Conservation (phyloP, 2,888 invertebrate species). For the Drosophila acutilabella region DNA sequence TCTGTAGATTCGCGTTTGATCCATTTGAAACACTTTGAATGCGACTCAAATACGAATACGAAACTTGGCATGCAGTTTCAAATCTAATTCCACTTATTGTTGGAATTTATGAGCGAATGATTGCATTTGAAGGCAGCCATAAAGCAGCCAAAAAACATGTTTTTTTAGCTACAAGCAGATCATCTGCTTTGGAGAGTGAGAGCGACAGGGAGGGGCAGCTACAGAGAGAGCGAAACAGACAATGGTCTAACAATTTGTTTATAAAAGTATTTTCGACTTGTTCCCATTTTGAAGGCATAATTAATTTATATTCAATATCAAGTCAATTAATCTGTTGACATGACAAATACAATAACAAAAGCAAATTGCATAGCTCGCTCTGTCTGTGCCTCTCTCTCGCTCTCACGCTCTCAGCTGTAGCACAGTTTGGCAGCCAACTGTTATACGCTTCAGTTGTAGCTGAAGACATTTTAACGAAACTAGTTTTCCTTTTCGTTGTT, state of each 20-base stretch:
- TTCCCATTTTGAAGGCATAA: slow-evolving; percentile 62
- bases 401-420: slow-evolving; percentile 17
- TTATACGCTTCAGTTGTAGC: slow-evolving; percentile 49
- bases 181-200: background rate
- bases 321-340: slow-evolving; percentile 80
- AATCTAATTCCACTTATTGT: slow-evolving; percentile 2
- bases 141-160: slow-evolving; percentile 15
- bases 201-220: background rate
- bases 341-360: slow-evolving; percentile 72
- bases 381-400: slow-evolving; percentile 3
- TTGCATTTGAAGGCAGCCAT: slow-evolving; percentile 12
- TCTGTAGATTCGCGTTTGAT: slow-evolving; percentile 10
- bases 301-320: slow-evolving; percentile 82
- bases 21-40: slow-evolving; percentile 4
- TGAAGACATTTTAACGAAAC: slow-evolving; percentile 69
- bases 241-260: background rate
- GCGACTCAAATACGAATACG: slow-evolving; percentile 16
- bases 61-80: slow-evolving; percentile 35
- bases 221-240: background rate
- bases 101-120: slow-evolving; percentile 27
- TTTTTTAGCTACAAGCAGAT: background rate
- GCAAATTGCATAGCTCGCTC: slow-evolving; percentile 56
- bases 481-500: slow-evolving; percentile 64
- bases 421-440: slow-evolving; percentile 54
- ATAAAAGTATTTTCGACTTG: slow-evolving; percentile 15